Percentiles rank a stretch among this genome's conserved stretches.
phyloP scores from a whole-genome alignment of 2,888 invertebrate genomes.

The Lottia gigantea region DNA sequence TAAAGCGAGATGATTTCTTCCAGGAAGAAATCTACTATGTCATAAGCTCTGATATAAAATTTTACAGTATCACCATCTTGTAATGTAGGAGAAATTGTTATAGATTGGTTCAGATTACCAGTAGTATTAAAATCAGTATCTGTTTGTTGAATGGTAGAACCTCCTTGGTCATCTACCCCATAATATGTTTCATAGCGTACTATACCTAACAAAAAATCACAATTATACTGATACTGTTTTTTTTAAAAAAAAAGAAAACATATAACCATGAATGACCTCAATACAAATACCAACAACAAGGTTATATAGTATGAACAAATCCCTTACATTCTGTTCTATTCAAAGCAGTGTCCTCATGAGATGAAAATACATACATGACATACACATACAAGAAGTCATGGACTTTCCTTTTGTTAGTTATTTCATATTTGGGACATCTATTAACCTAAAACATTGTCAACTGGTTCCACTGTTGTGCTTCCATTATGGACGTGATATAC shows the following conservation, averaged over 20 bases:
- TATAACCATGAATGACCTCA: background rate
- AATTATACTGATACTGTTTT: no score
- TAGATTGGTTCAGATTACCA: slow-evolving; percentile 13
- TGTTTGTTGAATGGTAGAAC: slow-evolving; percentile 17
- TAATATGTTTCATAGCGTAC: slow-evolving; percentile 27
- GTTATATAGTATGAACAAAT: no score
- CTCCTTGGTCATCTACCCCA: slow-evolving; percentile 21
- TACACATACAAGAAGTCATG: no score
- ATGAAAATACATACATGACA: no score
- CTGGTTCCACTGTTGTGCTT: no score
- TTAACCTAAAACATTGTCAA: no score
- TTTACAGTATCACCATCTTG: slow-evolving; percentile 33
- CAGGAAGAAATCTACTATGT: slow-evolving; percentile 27
- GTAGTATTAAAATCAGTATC: background rate
- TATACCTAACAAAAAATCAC: slow-evolving; percentile 25
- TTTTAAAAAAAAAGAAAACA: no score
- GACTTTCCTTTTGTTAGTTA: no score
- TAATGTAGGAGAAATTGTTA: slow-evolving; percentile 18
- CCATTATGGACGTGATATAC: no score
- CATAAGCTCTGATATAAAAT: slow-evolving; percentile 31
- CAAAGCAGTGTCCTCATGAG: no score
- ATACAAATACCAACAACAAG: background rate
- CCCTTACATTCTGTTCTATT: no score
- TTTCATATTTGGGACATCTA: no score
- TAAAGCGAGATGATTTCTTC: slow-evolving; percentile 30